Evolutionary conservation across 64 coral and sea anemone species (phyloP), one percentile per base, ranked within the genome.

Genomic region (Trachythela sp.): DNA sequence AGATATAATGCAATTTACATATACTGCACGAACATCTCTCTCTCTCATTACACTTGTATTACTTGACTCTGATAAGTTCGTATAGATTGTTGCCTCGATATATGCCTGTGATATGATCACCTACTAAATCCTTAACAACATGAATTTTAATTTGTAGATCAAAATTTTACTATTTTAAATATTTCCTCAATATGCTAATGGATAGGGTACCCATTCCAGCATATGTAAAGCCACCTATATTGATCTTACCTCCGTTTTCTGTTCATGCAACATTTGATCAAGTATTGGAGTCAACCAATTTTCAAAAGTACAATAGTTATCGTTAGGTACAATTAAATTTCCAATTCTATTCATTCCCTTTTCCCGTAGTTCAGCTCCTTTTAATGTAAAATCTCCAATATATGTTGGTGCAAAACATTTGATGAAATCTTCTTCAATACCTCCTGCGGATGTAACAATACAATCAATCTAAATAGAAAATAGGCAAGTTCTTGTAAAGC

Each of bases 381-480:
- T 54, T 13, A 99, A 89, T 50, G 64, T 35, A 48, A 99, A 99
- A 34, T 99, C 96, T 43, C 96, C 96, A 88, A 99, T 67, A 86
- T 95, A 99, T 68, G 96, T 91, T 9, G 93, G 91, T 40, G 93
- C 96, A 85, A 99, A 90, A 49, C 93, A 95, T 88, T 99, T 99
- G 40, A 99, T 99, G 10, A 99, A 72, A 51, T 99, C 96, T 45
- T 99, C 96, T 90, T 99, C 96, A 83, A 99, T 94, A 48, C 91
- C 96, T 87, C 96, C 96, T 36, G 93, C 91, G 84, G 96, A 94
- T 31, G 93, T 99, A 17, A 90, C 91, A 40, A 99, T 83, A 77
- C 93, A 94, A 34, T 99, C 96, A 87, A 99, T 91, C 96, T 97
- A 83, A 11, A 41, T 80, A 18, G 52, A 11, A 34, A 33, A 83